A percentile compares a stretch with the other conserved stretches of the same genome.
Evolutionary conservation across 1,140 invertebrate genomes (phyloP).

Genomic region (Trissolcus basalis): DNA sequence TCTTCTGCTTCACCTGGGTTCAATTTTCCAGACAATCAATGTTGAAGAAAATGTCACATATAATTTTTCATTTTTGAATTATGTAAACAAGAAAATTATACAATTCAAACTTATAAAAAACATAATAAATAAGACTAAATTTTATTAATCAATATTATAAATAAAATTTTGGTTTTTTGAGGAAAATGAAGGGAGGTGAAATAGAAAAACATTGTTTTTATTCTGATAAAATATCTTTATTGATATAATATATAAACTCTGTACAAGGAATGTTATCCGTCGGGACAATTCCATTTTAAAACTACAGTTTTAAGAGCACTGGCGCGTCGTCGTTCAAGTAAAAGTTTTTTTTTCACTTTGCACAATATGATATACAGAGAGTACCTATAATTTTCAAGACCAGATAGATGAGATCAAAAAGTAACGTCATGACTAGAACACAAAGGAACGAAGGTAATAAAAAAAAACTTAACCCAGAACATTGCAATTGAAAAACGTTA

Average conservation of each 20-base stretch:
- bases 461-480: slow-evolving; percentile 26
- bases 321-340: slow-evolving; percentile 49
- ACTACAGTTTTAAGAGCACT: slow-evolving; percentile 71
- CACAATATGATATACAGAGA: slow-evolving; percentile 34
- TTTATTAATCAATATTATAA: too few species aligned
- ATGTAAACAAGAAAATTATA: too few species aligned
- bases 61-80: too few species aligned
- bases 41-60: too few species aligned
- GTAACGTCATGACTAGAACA: slow-evolving; percentile 71
- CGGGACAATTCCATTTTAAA: slow-evolving; percentile 60
- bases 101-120: too few species aligned
- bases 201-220: slow-evolving; percentile 9
- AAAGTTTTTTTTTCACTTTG: slow-evolving; percentile 29
- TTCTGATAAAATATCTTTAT: slow-evolving; percentile 74
- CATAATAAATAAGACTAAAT: too few species aligned
- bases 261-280: slow-evolving; percentile 69
- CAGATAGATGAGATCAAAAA: slow-evolving; percentile 64
- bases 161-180: too few species aligned
- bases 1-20: too few species aligned
- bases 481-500: slow-evolving; percentile 31
- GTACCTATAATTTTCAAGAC: slow-evolving; percentile 63
- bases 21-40: too few species aligned
- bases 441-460: slow-evolving; percentile 63
- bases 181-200: slow-evolving; percentile 1
- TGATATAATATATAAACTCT: slow-evolving; percentile 69